Base-by-base conservation (phyloP, 2,797 vertebrate genomes). In the Anomalospiza imberbis region DNA sequence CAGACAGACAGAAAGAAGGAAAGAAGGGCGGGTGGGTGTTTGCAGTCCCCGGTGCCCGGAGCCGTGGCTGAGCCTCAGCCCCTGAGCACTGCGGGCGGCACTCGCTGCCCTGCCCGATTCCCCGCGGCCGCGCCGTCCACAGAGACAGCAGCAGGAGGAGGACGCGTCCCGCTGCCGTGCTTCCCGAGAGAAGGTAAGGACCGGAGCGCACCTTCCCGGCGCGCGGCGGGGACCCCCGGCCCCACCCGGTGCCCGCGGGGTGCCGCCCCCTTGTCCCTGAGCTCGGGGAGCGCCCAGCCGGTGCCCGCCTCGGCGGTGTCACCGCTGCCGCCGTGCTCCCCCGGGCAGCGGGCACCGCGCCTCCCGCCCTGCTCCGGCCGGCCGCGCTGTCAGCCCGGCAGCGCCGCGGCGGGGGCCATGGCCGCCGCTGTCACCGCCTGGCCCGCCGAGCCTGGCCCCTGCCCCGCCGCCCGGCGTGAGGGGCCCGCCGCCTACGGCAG, bases 21-120 rank as follows among this genome's bases (percentile, higher is more conserved):
- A 32, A 17, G 26, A 58, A 44, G 13, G 47, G 34, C 42, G 34
- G 72, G 57, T 36, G 63, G 85, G 85, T 95, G 96, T 96, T 96
- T 96, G 96, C 94, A 97, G 77, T 54, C 65, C 93, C 93, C 34
- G 72, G 61, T 83, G 93, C 68, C 34, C 34, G 72, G 61, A 86
- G 93, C 68, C 34, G 85, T 54, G 81, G 72, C 66, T 80, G 65
- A 86, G 70, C 68, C 60, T 17, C 18, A 88, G 84, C 54, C 74
- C 55, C 14, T 47, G 44, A 70, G 91, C 66, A 38, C 40, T n/a
- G 83, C 32, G 65, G 88, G 85, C 28, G n/a, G 67, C 54, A 70
- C n/a, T 67, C 53, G 82, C 51, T 61, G 32, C 40, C 12, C 31
- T 68, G 73, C 31, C 17, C 47, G 50, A 13, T 58, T 68, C 50